Conservation (phyloP, 2,113 vertebrate genomes). For the Alethe castanea region DNA sequence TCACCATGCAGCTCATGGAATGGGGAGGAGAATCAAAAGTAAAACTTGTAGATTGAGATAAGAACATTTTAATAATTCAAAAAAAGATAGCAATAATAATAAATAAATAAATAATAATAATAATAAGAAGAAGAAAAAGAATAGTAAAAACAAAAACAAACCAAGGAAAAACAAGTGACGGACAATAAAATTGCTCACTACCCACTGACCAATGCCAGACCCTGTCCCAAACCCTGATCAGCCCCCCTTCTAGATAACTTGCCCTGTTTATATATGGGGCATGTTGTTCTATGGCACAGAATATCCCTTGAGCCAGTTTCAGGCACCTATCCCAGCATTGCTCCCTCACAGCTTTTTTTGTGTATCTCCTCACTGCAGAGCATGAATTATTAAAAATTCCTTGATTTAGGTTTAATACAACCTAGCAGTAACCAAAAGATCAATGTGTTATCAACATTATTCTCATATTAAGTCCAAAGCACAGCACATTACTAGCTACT, state of each 20-base stretch:
- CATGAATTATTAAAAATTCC: neutral
- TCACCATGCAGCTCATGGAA: neutral
- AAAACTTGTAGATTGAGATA: neutral
- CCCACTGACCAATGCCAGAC: neutral
- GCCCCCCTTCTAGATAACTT: neutral
- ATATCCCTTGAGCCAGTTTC: neutral
- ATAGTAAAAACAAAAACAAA: neutral
- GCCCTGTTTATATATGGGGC: neutral
- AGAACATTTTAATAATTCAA: neutral
- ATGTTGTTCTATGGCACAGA: fast-evolving
- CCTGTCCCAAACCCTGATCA: neutral
- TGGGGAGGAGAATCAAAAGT: neutral
- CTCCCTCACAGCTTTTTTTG: neutral
- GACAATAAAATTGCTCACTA: neutral
- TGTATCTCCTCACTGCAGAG: neutral
- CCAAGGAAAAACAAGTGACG: neutral
- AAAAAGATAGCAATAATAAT: neutral
- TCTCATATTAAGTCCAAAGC: neutral
- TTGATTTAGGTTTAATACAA: neutral
- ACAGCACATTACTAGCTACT: neutral
- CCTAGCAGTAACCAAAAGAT: neutral
- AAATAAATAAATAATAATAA: too few species aligned
- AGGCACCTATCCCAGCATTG: neutral
- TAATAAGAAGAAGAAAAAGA: neutral
- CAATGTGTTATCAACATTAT: neutral